A percentile compares a stretch with the other conserved stretches of the same genome.
Evolutionary conservation across 2,797 vertebrate genomes (phyloP).

Genomic region (Chanos chanos): DNA sequence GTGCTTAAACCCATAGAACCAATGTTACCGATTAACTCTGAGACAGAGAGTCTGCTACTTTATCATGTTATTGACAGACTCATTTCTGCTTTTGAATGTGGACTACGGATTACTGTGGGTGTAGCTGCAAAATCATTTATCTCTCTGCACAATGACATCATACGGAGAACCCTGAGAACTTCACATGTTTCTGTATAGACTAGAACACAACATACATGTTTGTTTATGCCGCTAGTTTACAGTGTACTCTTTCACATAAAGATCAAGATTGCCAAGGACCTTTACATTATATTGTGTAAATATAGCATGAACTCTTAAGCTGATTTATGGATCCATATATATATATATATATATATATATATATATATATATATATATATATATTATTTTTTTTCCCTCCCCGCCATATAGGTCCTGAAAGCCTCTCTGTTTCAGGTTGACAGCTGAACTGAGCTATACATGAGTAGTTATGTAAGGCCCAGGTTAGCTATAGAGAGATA

Average conservation of each 20-base stretch:
- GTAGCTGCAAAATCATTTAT: conserved; percentile 21
- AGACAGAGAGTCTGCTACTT: conserved; percentile 29
- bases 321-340: too few species aligned
- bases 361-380: too few species aligned
- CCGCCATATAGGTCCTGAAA: too few species aligned
- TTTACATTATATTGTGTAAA: too few species aligned
- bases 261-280: too few species aligned
- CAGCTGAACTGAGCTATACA: background rate
- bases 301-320: too few species aligned
- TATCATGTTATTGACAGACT: conserved; percentile 31
- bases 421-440: too few species aligned
- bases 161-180: background rate
- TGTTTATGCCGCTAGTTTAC: too few species aligned
- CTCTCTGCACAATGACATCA: background rate
- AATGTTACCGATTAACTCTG: conserved; percentile 37
- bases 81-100: conserved; percentile 37
- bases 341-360: too few species aligned
- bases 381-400: too few species aligned
- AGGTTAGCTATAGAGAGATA: background rate
- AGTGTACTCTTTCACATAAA: too few species aligned
- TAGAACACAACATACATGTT: background rate
- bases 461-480: background rate
- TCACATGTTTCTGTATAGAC: background rate
- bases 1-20: conserved; percentile 26
- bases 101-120: conserved; percentile 29